These are phyloP conservation scores for Cerastoderma edule DNA, from an alignment of 2,888 invertebrate species.

Conservation along the genomic window DNA sequence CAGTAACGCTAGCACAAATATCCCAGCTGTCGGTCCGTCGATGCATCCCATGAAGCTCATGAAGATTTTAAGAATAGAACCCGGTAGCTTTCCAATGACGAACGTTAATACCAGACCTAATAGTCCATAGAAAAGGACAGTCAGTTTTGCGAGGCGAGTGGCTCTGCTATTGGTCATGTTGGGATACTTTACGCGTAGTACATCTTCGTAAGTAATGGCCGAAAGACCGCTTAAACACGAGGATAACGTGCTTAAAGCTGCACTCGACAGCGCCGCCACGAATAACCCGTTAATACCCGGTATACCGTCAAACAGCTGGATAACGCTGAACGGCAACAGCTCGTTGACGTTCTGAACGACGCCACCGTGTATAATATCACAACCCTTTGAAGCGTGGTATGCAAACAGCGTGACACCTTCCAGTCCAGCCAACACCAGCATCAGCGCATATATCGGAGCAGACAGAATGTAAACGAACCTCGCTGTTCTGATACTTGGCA, in stretches of 20 bases:
- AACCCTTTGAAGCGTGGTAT: constrained; percentile 33
- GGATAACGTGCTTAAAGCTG: constrained; percentile 50
- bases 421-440: background rate
- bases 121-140: constrained; percentile 24
- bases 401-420: constrained; percentile 47
- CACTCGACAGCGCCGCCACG: constrained; percentile 44
- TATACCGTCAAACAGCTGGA: constrained; percentile 34
- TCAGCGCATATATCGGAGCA: constrained; percentile 14
- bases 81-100: constrained; percentile 26
- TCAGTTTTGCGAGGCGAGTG: constrained; percentile 18
- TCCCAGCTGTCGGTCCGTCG: constrained; percentile 38
- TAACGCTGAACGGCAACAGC: constrained; percentile 34
- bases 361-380: constrained; percentile 36
- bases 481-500: constrained; percentile 16
- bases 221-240: constrained; percentile 41
- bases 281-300: constrained; percentile 49
- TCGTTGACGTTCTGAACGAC: constrained; percentile 36
- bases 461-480: constrained; percentile 21
- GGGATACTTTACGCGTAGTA: constrained; percentile 20
- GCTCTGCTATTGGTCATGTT: constrained; percentile 19
- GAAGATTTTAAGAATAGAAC: constrained; percentile 25
- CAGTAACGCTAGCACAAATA: constrained; percentile 36
- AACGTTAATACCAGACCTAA: constrained; percentile 35
- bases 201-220: constrained; percentile 35
- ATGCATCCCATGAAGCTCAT: constrained; percentile 30